Base-by-base conservation (phyloP, 2,888 invertebrate genomes). In the Tiliacea citrago region DNA sequence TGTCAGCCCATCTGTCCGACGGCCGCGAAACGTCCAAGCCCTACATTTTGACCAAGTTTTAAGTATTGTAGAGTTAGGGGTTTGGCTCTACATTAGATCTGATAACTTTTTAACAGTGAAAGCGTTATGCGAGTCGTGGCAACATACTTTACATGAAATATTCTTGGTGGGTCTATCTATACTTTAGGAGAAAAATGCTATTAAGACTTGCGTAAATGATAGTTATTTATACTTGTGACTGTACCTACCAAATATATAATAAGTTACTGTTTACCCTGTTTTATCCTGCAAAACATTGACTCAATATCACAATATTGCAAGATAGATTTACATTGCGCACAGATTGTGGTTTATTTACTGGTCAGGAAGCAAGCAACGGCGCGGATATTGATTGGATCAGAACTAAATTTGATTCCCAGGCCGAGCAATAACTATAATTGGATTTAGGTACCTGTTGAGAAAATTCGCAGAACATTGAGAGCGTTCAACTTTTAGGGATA, bases 361-460 rank as follows among this genome's bases (percentile, higher is more conserved):
- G 69, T 61, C 68, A 68, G 55, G 61, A 58, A 74, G 63, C 72
- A 74, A 81, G 73, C 70, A 55, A 65, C 68, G 61, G 47, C 55
- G 69, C 68, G 29, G 69, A 75, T 81, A 57, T 63, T 82, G 76
- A 82, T 82, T 84, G 68, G 72, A 60, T 73, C 71, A 58, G 61
- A 84, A 75, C 68, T 66, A 69, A 80, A 79, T 75, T 80, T 42
- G 68, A 82, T 82, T 83, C 70, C 45, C 69, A 63, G 49, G 24
- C 70, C 47, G 60, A 65, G 58, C 66, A 80, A 76, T 76, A 76
- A 67, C 75, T 70, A 24, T 75, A 80, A 82, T 82, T 80, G 66
- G 67, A 72, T 84, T 72, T 66, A 68, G 66, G 45, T 69, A 82
- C 82, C 82, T 82, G 82, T 84, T 82, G 80, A 75, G 68, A 72